Percentiles rank a stretch among this genome's conserved stretches.
phyloP scores from a whole-genome alignment of 2,888 invertebrate species.

The Rhagonycha lutea region DNA sequence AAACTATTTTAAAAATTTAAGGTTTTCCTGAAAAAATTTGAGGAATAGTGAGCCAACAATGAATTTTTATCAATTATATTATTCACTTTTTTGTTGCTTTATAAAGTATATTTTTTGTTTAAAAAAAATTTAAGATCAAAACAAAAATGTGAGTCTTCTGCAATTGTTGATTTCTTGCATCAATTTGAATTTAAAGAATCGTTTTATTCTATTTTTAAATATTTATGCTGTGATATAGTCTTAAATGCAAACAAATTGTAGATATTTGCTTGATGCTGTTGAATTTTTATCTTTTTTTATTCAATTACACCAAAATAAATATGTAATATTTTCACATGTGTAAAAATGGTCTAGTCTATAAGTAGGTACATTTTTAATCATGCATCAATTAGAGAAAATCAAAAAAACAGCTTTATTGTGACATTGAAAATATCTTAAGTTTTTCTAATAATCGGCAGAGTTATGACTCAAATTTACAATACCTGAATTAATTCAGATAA shows the following conservation, averaged over 20 bases:
- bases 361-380: not conserved
- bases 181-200: not conserved
- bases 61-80: not conserved
- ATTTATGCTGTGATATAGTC: constrained; percentile 26
- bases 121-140: not conserved
- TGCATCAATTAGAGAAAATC: not conserved
- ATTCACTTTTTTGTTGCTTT: not conserved
- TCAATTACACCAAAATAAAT: not conserved
- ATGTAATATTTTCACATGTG: not conserved
- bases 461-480: too few species aligned
- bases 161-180: not conserved
- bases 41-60: not conserved
- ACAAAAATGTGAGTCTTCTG: not conserved
- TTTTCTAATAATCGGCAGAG: not conserved
- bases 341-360: not conserved
- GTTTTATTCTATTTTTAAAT: not conserved
- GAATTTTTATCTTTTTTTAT: not conserved
- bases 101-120: not conserved
- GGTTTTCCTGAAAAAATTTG: too few species aligned
- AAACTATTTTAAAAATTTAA: not conserved
- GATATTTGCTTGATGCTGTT: not conserved
- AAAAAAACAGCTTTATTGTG: not conserved
- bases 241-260: not conserved
- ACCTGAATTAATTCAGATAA: too few species aligned
- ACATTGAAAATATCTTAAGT: not conserved